Percentiles rank a stretch among this genome's conserved stretches.
Evolutionary conservation across 2,113 vertebrate genomes (phyloP).

Genomic region (Hippocampus guttulatus): DNA sequence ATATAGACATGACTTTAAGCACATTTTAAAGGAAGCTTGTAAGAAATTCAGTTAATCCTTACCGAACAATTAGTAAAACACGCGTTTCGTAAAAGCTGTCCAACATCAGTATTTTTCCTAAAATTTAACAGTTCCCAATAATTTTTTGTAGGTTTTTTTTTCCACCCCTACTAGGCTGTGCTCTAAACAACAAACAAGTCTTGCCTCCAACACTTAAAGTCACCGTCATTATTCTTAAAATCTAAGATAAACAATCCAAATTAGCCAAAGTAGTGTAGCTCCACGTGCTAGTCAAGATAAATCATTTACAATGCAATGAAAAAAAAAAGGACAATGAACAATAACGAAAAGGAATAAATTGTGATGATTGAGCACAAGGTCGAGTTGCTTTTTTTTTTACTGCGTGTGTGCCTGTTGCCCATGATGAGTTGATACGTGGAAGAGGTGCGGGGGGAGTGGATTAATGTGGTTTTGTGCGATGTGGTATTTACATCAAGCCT

Average conservation of each 20-base stretch:
- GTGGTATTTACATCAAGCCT: slow-evolving; percentile 59
- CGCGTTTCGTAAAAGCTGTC: no score
- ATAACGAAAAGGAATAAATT: slow-evolving; percentile 22
- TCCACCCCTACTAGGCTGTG: no score
- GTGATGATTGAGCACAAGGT: slow-evolving; percentile 23
- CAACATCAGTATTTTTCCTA: no score
- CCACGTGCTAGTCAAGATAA: slow-evolving; percentile 19
- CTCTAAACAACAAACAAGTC: slow-evolving; percentile 50
- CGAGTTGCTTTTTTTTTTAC: slow-evolving; percentile 3
- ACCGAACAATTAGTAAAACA: no score
- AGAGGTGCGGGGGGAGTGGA: neutral
- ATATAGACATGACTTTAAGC: no score
- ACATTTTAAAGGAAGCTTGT: no score
- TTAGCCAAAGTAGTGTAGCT: slow-evolving; percentile 12
- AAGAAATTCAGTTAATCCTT: no score
- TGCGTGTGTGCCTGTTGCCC: neutral
- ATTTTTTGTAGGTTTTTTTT: no score
- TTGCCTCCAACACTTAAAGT: slow-evolving; percentile 14
- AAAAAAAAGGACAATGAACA: slow-evolving; percentile 28
- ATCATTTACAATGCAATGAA: slow-evolving; percentile 35
- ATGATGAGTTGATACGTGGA: slow-evolving; percentile 19
- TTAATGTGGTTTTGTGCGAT: slow-evolving; percentile 44
- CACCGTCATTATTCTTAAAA: slow-evolving; percentile 7
- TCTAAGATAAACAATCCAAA: slow-evolving; percentile 11
- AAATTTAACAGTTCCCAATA: no score